Base-by-base conservation (phyloP, 2,797 vertebrate species). In the Lophius americanus region DNA sequence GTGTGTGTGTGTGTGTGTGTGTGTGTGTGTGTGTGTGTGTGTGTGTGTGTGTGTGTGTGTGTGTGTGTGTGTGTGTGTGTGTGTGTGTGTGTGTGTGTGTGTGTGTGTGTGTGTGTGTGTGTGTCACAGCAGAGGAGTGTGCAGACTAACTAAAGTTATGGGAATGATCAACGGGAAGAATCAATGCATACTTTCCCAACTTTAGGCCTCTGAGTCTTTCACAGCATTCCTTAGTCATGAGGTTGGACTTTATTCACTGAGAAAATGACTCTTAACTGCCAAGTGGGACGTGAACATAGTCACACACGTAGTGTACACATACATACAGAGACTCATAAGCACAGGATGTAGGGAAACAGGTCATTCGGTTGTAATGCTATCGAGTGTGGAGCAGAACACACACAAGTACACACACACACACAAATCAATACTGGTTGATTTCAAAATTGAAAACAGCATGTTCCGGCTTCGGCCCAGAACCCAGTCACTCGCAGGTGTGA, bases 181-280 rank as follows among this genome's bases (percentile, higher is more conserved):
- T 86, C 69, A 68, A 79, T 78, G 83, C 87, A 83, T 79, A 85
- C 46, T 88, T 90, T 89, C 83, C 85, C 83, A 83, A 86, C 78
- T 81, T 76, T 85, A 87, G 80, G 81, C 80, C 78, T 85, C 82
- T 75, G 78, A 88, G 84, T 79, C 69, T 62, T 77, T 85, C 66
- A n/a, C 36, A 54, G 79, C 86, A 92, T 92, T 90, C 88, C 87
- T 84, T 62, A 90, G 85, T 85, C 85, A 88, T 90, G 89, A 89
- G 85, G 79, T 79, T 64, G 23, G 39, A 66, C 71, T 70, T 57
- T 68, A 54, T 74, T 70, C 14, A 0, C 68, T 56, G 64, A 73
- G 74, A 70, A 66, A 78, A 73, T 76, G 9, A 6, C 70, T 60
- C 65, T 59, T 61, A 68, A 86, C 69, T 6, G 12, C 82, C 70